Evolutionary conservation across 2,797 vertebrate species (phyloP), one percentile per base, ranked within the genome.

Genomic region (Squalus acanthias): DNA sequence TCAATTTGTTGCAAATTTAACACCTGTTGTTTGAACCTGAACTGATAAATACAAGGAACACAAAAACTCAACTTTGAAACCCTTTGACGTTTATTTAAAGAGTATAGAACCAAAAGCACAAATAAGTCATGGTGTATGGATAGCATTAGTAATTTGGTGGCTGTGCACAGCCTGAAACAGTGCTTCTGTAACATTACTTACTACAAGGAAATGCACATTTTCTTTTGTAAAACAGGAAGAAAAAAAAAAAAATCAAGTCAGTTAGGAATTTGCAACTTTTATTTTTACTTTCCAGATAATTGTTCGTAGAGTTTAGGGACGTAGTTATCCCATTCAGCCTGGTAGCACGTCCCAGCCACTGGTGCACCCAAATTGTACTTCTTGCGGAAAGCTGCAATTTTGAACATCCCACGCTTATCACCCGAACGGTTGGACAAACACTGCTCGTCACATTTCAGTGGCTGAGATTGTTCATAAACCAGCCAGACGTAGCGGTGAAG

Each of bases 401-500:
- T 98, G 98, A 99, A 99, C 95, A 98, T 98, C 1, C 98, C 99
- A 0, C 99, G 98, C 60, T 98, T 97, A 96, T 99, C 98, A 57
- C 99, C 99, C 0, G 97, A 99, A 65, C 98, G 97, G 97, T 99
- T 99, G 57, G 97, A 98, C 96, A 99, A 99, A 89, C 98, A 50
- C 0, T 97, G 63, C 97, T 99, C 99, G 0, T 97, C 97, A 97
- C 99, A 99, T 97, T 97, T 97, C 96, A 99, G 97, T 0, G 96
- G 96, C 74, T 97, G 97, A 0, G 98, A 92, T 98, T 99, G 99
- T 97, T 99, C 98, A 0, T 99, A 99, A 92, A 99, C 99, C 97
- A 99, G 98, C 99, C 99, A 99, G 96, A 99, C 98, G 0, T 99
- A 99, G 96, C 99, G 98, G 97, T 99, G 99, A 74, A 99, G 98